Conservation (phyloP, 2,888 invertebrate species). For the Amblyjoppa proteus region DNA sequence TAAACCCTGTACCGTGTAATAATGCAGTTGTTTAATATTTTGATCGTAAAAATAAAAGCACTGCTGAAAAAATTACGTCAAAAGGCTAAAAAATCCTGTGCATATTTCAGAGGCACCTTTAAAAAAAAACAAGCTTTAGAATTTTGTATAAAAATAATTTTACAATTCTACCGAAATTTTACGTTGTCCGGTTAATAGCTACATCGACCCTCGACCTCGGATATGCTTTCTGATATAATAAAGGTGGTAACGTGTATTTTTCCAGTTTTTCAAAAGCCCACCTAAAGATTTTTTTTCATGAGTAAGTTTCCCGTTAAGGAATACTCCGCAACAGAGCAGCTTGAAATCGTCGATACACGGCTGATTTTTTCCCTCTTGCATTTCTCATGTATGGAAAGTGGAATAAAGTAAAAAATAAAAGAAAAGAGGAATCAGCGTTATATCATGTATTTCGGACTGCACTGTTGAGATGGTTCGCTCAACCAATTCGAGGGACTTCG, state of each 20-base stretch:
- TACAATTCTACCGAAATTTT: neutral
- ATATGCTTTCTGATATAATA: neutral
- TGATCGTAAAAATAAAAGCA: neutral
- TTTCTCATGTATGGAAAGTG: neutral
- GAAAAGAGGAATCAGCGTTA: neutral
- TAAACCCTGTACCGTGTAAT: neutral
- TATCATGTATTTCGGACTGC: neutral
- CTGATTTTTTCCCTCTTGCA: neutral
- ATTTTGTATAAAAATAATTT: neutral
- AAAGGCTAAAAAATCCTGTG: neutral
- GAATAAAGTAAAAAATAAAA: neutral
- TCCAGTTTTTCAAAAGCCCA: neutral
- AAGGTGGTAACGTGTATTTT: neutral
- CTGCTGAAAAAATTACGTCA: neutral
- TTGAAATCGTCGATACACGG: neutral
- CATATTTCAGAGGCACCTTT: neutral
- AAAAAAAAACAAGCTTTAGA: neutral
- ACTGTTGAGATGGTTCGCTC: constrained; percentile 5
- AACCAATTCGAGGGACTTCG: neutral
- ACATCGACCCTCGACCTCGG: neutral
- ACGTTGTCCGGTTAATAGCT: neutral
- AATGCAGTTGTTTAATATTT: neutral
- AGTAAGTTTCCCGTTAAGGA: neutral
- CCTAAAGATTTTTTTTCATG: neutral
- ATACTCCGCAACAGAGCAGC: neutral